A percentile compares a stretch with the other conserved stretches of the same genome.
Evolutionary conservation across 2,888 invertebrate species (phyloP).

Genomic region (Sinhomidia bicolor): DNA sequence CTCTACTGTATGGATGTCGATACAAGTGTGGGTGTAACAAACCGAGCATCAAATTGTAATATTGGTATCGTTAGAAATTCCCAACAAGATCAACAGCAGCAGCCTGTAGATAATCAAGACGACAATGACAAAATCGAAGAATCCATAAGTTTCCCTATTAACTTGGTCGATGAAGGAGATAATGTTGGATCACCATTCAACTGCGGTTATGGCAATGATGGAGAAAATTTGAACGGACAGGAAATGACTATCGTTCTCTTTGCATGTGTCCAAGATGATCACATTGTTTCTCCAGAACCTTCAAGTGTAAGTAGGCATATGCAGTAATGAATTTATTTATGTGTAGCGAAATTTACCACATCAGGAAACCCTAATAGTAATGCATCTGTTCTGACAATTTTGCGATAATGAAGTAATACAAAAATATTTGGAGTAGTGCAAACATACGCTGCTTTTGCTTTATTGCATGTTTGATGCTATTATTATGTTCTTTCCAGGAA

Average conservation of each 20-base stretch:
- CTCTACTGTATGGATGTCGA: slow-evolving; percentile 68
- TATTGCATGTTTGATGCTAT: slow-evolving; percentile 3
- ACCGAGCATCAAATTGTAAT: slow-evolving; percentile 12
- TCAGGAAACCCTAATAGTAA: too few species aligned
- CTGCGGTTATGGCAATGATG: not conserved
- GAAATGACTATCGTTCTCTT: slow-evolving; percentile 39
- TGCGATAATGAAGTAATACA: too few species aligned
- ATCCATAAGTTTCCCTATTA: not conserved
- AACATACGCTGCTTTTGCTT: too few species aligned
- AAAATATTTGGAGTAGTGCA: too few species aligned
- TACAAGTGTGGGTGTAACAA: slow-evolving; percentile 50
- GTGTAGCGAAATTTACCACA: too few species aligned
- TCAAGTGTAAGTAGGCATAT: slow-evolving; percentile 29
- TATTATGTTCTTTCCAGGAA: slow-evolving; percentile 38
- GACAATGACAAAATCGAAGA: not conserved
- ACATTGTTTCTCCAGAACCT: slow-evolving; percentile 1
- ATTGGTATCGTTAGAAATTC: not conserved
- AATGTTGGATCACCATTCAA: not conserved
- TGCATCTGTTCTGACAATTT: too few species aligned
- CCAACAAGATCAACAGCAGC: not conserved
- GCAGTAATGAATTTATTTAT: not conserved
- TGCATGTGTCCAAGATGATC: slow-evolving; percentile 29
- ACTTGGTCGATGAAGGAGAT: not conserved
- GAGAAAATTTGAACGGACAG: not conserved
- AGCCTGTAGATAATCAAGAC: not conserved